Conservation (phyloP, 2,888 invertebrate species). For the Ditula angustiorana region DNA sequence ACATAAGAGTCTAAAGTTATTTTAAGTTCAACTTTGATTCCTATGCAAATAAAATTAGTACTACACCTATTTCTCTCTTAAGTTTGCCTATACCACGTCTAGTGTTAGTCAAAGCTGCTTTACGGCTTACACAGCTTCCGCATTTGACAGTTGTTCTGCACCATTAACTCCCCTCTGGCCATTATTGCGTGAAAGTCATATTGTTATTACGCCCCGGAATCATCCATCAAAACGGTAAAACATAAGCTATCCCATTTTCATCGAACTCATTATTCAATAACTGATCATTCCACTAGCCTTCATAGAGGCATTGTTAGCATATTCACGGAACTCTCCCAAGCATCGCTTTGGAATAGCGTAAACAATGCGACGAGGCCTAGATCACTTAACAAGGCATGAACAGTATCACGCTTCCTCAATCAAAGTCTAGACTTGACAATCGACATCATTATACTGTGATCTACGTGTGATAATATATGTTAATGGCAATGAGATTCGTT, state of each 20-base stretch:
- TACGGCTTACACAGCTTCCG: no score
- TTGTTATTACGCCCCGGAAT: neutral
- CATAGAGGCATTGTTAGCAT: conserved; percentile 57
- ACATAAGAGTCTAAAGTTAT: no score
- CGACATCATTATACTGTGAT: conserved; percentile 13
- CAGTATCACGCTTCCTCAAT: conserved; percentile 36
- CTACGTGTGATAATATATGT: neutral
- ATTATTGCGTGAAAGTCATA: no score
- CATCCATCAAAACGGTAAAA: no score
- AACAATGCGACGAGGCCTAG: conserved; percentile 37
- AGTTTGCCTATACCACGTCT: no score
- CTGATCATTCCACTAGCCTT: conserved; percentile 63
- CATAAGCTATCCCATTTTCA: conserved; percentile 43
- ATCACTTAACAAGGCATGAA: conserved; percentile 31
- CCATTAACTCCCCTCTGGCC: no score
- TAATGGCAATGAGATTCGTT: no score
- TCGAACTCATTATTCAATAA: conserved; percentile 57
- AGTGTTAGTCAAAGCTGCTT: no score
- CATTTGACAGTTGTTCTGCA: no score
- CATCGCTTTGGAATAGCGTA: conserved; percentile 54
- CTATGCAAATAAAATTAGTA: no score
- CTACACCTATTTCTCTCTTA: no score
- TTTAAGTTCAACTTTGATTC: no score
- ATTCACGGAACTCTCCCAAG: conserved; percentile 62
- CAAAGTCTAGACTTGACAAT: conserved; percentile 1